Percentiles rank a stretch among this genome's conserved stretches.
phyloP scores from a whole-genome alignment of 92 coral and sea anemone genomes.

The Zoanthus solanderi region DNA sequence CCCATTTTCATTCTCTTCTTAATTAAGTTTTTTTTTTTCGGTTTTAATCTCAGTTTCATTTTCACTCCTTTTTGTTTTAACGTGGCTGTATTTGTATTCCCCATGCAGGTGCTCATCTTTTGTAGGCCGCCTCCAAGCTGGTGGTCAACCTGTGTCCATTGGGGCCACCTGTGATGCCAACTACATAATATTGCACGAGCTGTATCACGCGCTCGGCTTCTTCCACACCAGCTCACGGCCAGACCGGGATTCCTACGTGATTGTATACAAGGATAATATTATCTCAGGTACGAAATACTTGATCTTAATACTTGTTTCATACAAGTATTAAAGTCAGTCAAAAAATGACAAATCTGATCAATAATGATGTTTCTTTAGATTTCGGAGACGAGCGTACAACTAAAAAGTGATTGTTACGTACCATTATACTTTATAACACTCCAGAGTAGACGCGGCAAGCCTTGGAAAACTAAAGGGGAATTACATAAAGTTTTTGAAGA shows the following conservation, averaged over 20 bases:
- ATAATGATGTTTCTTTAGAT: no score
- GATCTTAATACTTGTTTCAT: no score
- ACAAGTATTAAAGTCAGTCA: no score
- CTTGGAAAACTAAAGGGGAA: no score
- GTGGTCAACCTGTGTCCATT: constrained; percentile 83
- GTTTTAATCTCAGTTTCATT: not conserved
- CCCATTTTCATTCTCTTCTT: not conserved
- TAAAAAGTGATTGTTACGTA: no score
- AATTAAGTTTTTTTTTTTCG: not conserved
- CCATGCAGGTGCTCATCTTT: constrained; percentile 82
- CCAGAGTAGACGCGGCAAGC: no score
- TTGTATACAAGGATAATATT: constrained; percentile 70
- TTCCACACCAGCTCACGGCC: constrained; percentile 97
- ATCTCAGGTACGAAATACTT: constrained; percentile 58
- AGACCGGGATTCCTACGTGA: constrained; percentile 91
- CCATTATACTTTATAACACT: no score
- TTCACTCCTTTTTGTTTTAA: not conserved
- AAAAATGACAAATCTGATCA: no score
- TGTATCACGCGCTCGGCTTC: constrained; percentile 90
- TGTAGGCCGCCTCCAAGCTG: constrained; percentile 70
- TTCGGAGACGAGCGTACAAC: no score
- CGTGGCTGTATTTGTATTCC: not conserved
- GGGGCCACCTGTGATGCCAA: constrained; percentile 75
- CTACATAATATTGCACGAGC: constrained; percentile 83
- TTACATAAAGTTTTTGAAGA: no score